These are phyloP conservation scores for Camelus dromedarius DNA, from an alignment of 2,113 vertebrate species.

Conservation along the genomic window DNA sequence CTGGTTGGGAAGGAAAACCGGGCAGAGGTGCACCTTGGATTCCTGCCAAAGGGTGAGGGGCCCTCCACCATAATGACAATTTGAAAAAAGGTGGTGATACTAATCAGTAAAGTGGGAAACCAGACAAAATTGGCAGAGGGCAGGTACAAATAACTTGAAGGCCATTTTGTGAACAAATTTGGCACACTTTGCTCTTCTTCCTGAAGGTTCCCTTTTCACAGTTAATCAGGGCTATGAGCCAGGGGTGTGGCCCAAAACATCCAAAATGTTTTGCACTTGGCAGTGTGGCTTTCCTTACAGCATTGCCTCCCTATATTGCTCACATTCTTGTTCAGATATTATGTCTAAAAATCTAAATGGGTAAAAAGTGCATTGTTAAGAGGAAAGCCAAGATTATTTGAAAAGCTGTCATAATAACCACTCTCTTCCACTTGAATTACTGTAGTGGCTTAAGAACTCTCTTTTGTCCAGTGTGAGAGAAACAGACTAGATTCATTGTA, in stretches of 20 bases:
- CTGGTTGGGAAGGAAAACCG: not conserved
- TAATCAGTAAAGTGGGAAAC: constrained; percentile 1
- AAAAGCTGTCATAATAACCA: not conserved
- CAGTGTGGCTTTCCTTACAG: not conserved
- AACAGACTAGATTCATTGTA: not conserved
- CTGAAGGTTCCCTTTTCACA: not conserved
- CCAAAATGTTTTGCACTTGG: not conserved
- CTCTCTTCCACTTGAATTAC: not conserved
- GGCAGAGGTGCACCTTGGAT: not conserved
- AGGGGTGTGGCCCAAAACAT: not conserved
- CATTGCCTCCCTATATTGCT: not conserved
- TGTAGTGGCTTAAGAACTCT: not conserved
- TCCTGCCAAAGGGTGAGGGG: not conserved
- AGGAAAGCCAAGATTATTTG: constrained; percentile 1
- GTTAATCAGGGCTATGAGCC: not conserved
- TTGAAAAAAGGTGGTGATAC: not conserved
- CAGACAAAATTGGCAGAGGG: not conserved
- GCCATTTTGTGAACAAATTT: not conserved
- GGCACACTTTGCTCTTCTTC: not conserved
- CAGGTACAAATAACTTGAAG: not conserved
- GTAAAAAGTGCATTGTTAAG: not conserved
- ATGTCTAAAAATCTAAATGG: not conserved
- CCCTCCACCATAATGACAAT: not conserved
- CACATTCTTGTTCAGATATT: not conserved
- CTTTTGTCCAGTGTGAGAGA: not conserved